Conservation (phyloP, 2,113 vertebrate species). For the Labeo catla region DNA sequence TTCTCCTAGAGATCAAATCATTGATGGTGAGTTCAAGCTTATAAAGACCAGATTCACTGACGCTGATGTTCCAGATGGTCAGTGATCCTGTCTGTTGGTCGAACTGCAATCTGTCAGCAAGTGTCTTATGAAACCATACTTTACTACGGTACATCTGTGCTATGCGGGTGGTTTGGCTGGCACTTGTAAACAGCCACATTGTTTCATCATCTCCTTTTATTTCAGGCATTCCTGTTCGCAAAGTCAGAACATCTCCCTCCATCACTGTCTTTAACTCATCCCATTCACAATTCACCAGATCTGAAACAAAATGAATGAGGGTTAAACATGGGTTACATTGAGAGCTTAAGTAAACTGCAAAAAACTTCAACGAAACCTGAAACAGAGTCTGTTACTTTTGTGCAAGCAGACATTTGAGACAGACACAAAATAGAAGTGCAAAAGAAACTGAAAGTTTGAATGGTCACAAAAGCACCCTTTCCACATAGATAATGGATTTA, state of each 20-base stretch:
- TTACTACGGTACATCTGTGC: neutral
- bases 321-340: neutral
- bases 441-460: too few relatives aligned
- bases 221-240: neutral
- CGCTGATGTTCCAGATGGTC: neutral
- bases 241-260: neutral
- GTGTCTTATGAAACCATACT: neutral
- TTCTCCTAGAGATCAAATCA: neutral
- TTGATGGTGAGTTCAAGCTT: neutral
- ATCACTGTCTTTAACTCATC: neutral
- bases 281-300: neutral
- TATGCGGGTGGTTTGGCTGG: neutral
- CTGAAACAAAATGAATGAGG: neutral
- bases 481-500: too few relatives aligned
- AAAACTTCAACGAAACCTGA: too few relatives aligned
- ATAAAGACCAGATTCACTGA: constrained; percentile 6
- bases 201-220: neutral
- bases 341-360: neutral
- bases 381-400: too few relatives aligned
- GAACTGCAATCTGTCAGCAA: neutral
- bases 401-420: too few relatives aligned
- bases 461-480: too few relatives aligned
- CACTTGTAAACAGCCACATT: neutral
- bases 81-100: neutral
- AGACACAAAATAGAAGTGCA: too few relatives aligned